phyloP scores from a whole-genome alignment of 2,888 invertebrate species.

The Desoria tigrina region DNA sequence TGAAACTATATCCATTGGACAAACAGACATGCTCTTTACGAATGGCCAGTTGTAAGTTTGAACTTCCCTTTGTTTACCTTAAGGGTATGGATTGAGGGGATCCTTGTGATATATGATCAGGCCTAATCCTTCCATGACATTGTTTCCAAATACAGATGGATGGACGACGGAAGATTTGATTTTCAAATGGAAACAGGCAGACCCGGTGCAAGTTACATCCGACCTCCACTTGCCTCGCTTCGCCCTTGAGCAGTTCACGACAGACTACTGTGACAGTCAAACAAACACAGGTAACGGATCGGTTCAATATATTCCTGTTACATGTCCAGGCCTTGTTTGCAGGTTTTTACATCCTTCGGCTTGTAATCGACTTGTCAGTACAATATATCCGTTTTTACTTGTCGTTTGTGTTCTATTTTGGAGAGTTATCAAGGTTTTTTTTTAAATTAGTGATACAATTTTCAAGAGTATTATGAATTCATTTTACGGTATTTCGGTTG shows the following conservation, averaged over 20 bases:
- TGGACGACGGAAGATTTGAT: constrained; percentile 96
- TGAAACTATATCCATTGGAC: constrained; percentile 94
- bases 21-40: constrained; percentile 90
- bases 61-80: too few relatives aligned
- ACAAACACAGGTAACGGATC: constrained; percentile 82
- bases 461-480: not conserved
- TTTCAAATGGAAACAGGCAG: constrained; percentile 93
- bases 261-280: constrained; percentile 94
- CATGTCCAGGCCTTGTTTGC: too few relatives aligned
- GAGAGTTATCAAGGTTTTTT: constrained; percentile 1
- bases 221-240: constrained; percentile 91
- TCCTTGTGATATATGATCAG: too few relatives aligned
- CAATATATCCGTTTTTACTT: too few relatives aligned
- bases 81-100: too few relatives aligned
- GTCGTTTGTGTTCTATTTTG: constrained; percentile 1
- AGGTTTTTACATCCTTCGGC: too few relatives aligned
- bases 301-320: too few relatives aligned
- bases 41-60: constrained; percentile 95
- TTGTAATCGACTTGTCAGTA: too few relatives aligned
- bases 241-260: constrained; percentile 89
- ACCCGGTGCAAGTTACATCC: constrained; percentile 93
- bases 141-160: constrained; percentile 69
- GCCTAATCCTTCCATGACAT: too few relatives aligned
- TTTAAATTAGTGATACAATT: not conserved
- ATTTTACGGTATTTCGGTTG: not conserved